Conservation (phyloP, 2,888 invertebrate genomes). For the Idaea straminata region DNA sequence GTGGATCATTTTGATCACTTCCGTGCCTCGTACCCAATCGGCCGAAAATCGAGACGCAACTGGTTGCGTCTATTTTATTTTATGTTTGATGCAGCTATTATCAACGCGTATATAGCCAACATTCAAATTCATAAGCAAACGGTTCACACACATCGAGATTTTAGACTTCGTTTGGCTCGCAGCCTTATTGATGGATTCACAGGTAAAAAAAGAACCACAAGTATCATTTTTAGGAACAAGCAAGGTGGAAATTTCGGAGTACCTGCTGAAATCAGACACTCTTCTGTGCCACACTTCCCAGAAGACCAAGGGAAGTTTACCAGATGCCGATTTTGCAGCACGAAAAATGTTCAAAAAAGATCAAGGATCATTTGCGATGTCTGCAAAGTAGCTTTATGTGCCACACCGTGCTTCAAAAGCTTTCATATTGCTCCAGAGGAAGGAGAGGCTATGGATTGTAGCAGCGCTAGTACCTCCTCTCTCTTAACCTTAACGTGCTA, state of each 20-base stretch:
- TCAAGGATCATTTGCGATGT: slow-evolving; percentile 26
- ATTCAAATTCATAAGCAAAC: slow-evolving; percentile 17
- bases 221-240: slow-evolving; percentile 21
- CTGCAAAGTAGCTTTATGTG: slow-evolving; percentile 23
- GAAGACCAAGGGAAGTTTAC: slow-evolving; percentile 12
- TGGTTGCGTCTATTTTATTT: slow-evolving; percentile 26
- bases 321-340: slow-evolving; percentile 23
- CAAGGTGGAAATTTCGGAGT: no score
- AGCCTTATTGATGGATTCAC: slow-evolving; percentile 19
- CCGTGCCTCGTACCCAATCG: slow-evolving; percentile 10
- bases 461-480: no score
- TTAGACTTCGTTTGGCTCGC: slow-evolving; percentile 24
- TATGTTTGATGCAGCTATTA: slow-evolving; percentile 24
- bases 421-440: slow-evolving; percentile 12
- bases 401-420: slow-evolving; percentile 21
- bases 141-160: slow-evolving; percentile 24
- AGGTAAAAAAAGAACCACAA: slow-evolving; percentile 18
- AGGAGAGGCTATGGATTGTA: no score
- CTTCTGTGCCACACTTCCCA: slow-evolving; percentile 17
- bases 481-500: no score
- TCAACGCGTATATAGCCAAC: slow-evolving; percentile 23
- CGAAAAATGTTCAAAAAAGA: slow-evolving; percentile 22
- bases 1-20: neutral
- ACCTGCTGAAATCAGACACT: slow-evolving; percentile 26
- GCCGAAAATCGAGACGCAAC: slow-evolving; percentile 20